phyloP scores from a whole-genome alignment of 2,888 invertebrate genomes.

The Marasmarcha lunaedactyla region DNA sequence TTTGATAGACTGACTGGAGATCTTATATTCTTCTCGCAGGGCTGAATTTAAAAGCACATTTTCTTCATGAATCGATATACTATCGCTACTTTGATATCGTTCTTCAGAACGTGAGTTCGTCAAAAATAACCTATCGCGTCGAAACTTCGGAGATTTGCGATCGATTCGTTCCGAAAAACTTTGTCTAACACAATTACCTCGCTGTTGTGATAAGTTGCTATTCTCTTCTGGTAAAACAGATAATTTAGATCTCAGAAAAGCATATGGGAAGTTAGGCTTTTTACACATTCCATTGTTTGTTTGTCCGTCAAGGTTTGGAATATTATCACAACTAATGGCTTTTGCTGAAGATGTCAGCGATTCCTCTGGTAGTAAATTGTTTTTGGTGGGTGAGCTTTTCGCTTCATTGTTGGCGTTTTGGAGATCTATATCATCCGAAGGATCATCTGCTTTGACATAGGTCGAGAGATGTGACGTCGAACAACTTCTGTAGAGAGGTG shows the following conservation, averaged over 20 bases:
- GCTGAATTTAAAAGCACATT: constrained; percentile 48
- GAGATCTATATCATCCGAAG: constrained; percentile 81
- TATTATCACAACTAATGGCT: constrained; percentile 80
- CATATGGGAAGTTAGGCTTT: constrained; percentile 80
- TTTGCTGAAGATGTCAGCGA: constrained; percentile 63
- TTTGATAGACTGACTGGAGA: constrained; percentile 49
- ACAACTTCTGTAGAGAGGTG: constrained; percentile 77
- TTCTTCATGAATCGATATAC: constrained; percentile 59
- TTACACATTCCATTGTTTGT: constrained; percentile 58
- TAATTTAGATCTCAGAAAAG: constrained; percentile 80
- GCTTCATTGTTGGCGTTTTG: constrained; percentile 52
- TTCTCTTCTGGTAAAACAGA: constrained; percentile 84
- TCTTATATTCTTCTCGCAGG: constrained; percentile 44
- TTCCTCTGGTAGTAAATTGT: constrained; percentile 39
- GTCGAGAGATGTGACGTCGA: constrained; percentile 82
- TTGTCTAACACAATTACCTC: constrained; percentile 56
- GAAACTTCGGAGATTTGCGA: constrained; percentile 54
- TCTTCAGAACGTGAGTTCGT: constrained; percentile 73
- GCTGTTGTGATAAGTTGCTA: constrained; percentile 63
- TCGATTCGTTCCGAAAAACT: constrained; percentile 65
- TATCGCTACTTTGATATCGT: constrained; percentile 67
- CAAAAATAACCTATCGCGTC: constrained; percentile 43
- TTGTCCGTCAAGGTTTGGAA: constrained; percentile 70
- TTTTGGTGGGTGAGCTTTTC: constrained; percentile 45
- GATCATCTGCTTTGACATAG: constrained; percentile 83